Evolutionary conservation across 2,113 vertebrate genomes (phyloP), one percentile per base, ranked within the genome.

Genomic region (Spermophilus dauricus): DNA sequence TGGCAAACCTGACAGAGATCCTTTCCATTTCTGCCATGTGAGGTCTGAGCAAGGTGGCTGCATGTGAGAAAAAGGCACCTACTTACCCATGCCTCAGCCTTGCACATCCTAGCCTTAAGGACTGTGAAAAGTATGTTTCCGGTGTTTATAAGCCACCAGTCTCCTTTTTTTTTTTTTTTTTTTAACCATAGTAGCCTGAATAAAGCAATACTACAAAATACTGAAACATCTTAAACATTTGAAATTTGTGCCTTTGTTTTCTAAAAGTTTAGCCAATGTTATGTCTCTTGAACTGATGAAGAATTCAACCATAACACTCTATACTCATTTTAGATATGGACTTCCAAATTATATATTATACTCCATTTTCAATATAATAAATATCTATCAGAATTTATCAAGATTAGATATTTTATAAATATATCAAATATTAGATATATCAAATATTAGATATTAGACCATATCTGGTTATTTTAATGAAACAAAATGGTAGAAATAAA

Each of bases 281-380:
- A 0, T 61, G 76, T 45, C 3, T 85, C 0, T 39, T 67, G 37
- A 67, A 69, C 30, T 81, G 89, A 95, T 30, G 7, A 11, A 75
- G 28, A 92, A 73, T 53, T 95, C 53, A 78, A 53, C 5, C 0
- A 26, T 45, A 92, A 48, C 2, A n/a, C 17, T 51, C 20, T 28
- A 75, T n/a, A 90, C 85, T 90, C 53, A 78, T 69, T 77, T 72
- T 81, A 56, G 92, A 86, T 93, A 53, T 18, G 94, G 42, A 93
- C 30, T 95, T 89, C 7, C 18, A 24, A 39, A 93, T 61, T 18
- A 51, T 26, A 61, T 16, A 94, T 58, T 45, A 72, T 30, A 51
- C 2, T 61, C 3, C 51, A 51, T 82, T 96, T 56, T 37, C 17
- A 93, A 28, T 70, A 77, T 4, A 73, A 48, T 77, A 94, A 77